Percentiles rank a stretch among this genome's conserved stretches.
Conservation (phyloP, 2,888 invertebrate genomes). For the Trachelus troglodyta region DNA sequence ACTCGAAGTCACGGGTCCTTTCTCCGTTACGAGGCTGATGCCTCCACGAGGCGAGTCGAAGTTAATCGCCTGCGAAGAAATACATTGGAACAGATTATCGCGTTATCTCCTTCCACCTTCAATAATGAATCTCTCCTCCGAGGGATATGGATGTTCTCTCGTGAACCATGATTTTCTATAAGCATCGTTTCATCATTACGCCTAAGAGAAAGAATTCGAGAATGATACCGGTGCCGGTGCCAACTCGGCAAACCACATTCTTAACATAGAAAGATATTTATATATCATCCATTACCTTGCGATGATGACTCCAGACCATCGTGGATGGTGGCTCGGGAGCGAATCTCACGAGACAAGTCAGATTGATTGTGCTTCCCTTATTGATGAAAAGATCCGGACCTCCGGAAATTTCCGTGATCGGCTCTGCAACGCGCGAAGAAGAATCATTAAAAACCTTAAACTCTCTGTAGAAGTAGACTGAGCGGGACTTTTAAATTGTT, state of each 20-base stretch:
- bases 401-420: slow-evolving; percentile 83
- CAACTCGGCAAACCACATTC: no score
- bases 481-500: background rate
- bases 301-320: slow-evolving; percentile 85
- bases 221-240: background rate
- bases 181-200: background rate
- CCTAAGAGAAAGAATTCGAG: background rate
- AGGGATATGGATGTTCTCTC: background rate
- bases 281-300: slow-evolving; percentile 64
- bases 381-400: slow-evolving; percentile 85
- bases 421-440: slow-evolving; percentile 71
- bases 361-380: slow-evolving; percentile 86
- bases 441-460: background rate
- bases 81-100: slow-evolving; percentile 11
- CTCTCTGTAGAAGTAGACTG: no score
- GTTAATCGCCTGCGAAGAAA: slow-evolving; percentile 79
- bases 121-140: background rate
- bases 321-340: slow-evolving; percentile 85
- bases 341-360: slow-evolving; percentile 84
- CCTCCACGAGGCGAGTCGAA: slow-evolving; percentile 91
- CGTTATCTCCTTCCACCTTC: background rate
- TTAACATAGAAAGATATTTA: background rate
- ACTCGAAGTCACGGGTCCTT: slow-evolving; percentile 85
- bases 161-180: background rate
- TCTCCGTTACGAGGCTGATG: slow-evolving; percentile 88